These are phyloP conservation scores for Fulica atra DNA, from an alignment of 2,113 vertebrate species.

Conservation along the genomic window DNA sequence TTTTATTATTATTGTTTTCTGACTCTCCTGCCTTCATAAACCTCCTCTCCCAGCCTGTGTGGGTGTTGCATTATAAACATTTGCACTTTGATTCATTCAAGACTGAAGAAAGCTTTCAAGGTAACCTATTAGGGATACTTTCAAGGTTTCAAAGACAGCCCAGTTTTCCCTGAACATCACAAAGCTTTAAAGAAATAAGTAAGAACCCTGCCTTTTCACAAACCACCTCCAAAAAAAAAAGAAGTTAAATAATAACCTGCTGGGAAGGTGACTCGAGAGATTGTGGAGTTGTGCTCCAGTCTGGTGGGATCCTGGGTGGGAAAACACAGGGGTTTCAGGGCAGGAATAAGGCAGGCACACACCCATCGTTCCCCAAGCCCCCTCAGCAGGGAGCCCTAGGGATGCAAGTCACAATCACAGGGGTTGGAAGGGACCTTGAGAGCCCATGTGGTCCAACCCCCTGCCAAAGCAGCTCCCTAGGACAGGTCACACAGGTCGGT, in stretches of 20 bases:
- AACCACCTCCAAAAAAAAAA: neutral
- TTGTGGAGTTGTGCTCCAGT: accelerated
- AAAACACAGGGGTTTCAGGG: neutral
- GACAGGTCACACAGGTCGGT: no score
- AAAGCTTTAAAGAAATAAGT: constrained; percentile 10
- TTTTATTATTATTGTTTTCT: constrained; percentile 75
- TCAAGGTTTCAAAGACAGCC: neutral
- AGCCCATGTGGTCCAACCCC: no score
- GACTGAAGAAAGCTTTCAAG: constrained; percentile 64
- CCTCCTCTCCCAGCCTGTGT: constrained; percentile 34
- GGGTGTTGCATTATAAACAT: constrained; percentile 38
- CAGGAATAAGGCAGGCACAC: no score
- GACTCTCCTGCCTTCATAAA: constrained; percentile 74
- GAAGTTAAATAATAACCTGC: neutral
- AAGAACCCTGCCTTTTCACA: neutral
- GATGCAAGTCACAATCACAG: neutral
- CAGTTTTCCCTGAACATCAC: neutral
- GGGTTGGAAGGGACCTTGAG: no score
- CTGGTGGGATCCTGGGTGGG: accelerated
- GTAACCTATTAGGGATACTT: constrained; percentile 56
- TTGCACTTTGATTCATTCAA: constrained; percentile 62
- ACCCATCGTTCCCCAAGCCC: neutral
- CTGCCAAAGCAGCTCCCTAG: no score
- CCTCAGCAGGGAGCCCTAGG: accelerated
- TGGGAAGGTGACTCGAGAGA: neutral